Base-by-base conservation (phyloP, 2,113 vertebrate species). In the Hippocampus comes region DNA sequence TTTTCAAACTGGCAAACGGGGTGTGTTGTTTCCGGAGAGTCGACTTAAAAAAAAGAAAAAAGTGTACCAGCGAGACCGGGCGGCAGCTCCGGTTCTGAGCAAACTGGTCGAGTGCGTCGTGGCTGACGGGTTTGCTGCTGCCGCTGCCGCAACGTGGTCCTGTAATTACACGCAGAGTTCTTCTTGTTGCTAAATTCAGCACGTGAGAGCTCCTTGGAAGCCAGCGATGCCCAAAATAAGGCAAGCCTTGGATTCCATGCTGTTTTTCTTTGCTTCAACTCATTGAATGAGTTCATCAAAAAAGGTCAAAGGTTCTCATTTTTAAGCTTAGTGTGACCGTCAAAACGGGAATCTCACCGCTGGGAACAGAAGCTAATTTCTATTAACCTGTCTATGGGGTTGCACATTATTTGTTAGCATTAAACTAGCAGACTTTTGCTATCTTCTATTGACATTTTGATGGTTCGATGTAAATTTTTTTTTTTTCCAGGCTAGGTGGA, bases 21-120 rank as follows among this genome's bases (percentile, higher is more conserved):
- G 41, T 56, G 34, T 59, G 63, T 67, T 61, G 51, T 82, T 55
- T 46, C 81, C 72, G 55, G 46, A 86, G 69, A 67, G 71, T 70
- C 34, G 5, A 38, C 5, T 38, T 6, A 38, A 61, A 64, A 78
- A 64, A 70, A 43, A 73, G 76, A 59, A 59, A 72, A 42, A 53
- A 74, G 69, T 30, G 12, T 42, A 59, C 48, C 0, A 25, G 43
- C 53, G n/a, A 78, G 73, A 82, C 59, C 0, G 67, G 61, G 72
- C 81, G 78, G 71, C 70, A 74, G 72, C 9, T 18, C 70, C 0
- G 56, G 64, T 66, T 66, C 23, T 66, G 23, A 27, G 72, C 70
- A 74, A 78, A 79, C 77, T 81, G 78, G 76, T 76, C 71, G 72
- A 86, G 77, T 72, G 49, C 12, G 77, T 76, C 63, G 56, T 78